These are phyloP conservation scores for Trimorus sp. DNA, from an alignment of 2,888 invertebrate genomes.

Conservation along the genomic window DNA sequence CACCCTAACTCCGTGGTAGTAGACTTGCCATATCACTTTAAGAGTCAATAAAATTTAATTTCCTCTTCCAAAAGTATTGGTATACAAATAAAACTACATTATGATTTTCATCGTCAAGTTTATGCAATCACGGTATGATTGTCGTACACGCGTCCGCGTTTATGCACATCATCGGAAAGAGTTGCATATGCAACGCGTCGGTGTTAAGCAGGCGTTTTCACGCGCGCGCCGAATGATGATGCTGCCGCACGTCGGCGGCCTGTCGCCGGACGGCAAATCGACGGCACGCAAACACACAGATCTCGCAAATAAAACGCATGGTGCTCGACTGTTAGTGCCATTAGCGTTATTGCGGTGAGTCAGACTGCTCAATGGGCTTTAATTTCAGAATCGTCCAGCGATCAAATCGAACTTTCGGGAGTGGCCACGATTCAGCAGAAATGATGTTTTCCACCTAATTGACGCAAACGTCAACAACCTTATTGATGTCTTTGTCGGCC, in stretches of 20 bases:
- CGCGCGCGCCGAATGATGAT: constrained; percentile 29
- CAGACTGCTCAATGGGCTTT: constrained; percentile 29
- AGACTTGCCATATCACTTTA: no score
- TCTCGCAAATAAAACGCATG: constrained; percentile 43
- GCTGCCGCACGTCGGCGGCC: not conserved
- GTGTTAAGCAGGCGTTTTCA: constrained; percentile 36
- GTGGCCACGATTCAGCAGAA: constrained; percentile 8
- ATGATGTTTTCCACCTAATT: constrained; percentile 14
- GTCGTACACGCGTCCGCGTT: constrained; percentile 7
- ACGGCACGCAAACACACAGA: constrained; percentile 23
- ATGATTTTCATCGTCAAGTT: no score
- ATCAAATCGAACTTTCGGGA: constrained; percentile 33
- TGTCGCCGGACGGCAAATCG: not conserved
- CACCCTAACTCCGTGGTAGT: no score
- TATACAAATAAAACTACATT: no score
- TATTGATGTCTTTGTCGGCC: constrained; percentile 14
- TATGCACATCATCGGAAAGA: constrained; percentile 30
- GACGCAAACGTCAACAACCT: constrained; percentile 35
- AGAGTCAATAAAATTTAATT: no score
- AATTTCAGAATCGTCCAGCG: constrained; percentile 35
- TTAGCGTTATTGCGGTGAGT: constrained; percentile 50
- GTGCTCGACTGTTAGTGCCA: constrained; percentile 44
- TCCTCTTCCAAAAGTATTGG: no score
- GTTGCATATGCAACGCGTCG: constrained; percentile 34
- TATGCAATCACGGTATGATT: not conserved